These are phyloP conservation scores for Crioceris asparagi DNA, from an alignment of 2,888 invertebrate species.

Conservation along the genomic window DNA sequence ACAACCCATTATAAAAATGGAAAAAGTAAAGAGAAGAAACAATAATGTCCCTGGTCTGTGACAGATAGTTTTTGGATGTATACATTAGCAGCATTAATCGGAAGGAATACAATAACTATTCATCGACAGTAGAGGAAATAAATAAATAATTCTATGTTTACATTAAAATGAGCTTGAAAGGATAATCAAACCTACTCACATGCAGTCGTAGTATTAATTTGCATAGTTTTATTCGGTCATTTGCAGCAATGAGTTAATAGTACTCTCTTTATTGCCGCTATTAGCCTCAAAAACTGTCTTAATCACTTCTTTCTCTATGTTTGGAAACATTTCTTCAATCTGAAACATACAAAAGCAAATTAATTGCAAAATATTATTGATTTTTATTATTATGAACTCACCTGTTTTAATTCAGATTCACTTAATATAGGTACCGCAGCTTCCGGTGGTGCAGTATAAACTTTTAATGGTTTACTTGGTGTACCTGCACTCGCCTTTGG, in stretches of 20 bases:
- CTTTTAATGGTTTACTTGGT: slow-evolving; percentile 37
- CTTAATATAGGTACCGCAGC: slow-evolving; percentile 36
- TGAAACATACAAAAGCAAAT: slow-evolving; percentile 34
- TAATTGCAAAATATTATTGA: neutral
- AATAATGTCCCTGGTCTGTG: too few relatives aligned
- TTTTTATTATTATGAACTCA: slow-evolving; percentile 24
- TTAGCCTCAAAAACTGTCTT: slow-evolving; percentile 84
- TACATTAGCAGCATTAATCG: too few relatives aligned
- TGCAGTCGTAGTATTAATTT: too few relatives aligned
- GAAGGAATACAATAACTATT: too few relatives aligned
- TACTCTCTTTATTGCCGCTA: slow-evolving; percentile 78
- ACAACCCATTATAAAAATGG: too few relatives aligned
- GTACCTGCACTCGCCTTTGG: slow-evolving; percentile 41
- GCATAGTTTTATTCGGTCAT: slow-evolving; percentile 76
- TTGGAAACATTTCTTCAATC: slow-evolving; percentile 96
- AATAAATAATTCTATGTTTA: too few relatives aligned
- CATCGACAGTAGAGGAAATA: too few relatives aligned
- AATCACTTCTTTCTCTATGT: slow-evolving; percentile 86
- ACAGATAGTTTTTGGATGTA: too few relatives aligned
- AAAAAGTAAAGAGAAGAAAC: too few relatives aligned
- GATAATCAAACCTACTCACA: too few relatives aligned
- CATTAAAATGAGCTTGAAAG: too few relatives aligned
- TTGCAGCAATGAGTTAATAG: slow-evolving; percentile 81
- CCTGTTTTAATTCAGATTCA: slow-evolving; percentile 55
- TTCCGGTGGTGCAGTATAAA: slow-evolving; percentile 36